These are phyloP conservation scores for Drosophila funebris DNA, from an alignment of 1,140 invertebrate species.

Conservation along the genomic window DNA sequence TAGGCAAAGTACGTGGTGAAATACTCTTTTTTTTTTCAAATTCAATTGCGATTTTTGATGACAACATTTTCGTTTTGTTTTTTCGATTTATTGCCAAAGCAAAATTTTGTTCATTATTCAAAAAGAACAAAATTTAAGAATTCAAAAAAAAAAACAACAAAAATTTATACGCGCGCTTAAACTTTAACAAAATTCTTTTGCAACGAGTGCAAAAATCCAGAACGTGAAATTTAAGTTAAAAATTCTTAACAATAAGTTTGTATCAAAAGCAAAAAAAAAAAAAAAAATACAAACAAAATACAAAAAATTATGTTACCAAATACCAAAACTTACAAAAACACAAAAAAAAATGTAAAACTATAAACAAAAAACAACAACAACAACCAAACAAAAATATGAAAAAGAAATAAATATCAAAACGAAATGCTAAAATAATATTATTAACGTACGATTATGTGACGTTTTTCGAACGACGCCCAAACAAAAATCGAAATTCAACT, in stretches of 20 bases:
- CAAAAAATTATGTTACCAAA: constrained; percentile 34
- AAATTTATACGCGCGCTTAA: background rate
- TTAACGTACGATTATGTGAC: constrained; percentile 77
- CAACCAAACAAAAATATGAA: constrained; percentile 46
- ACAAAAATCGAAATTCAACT: constrained; percentile 97
- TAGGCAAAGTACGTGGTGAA: constrained; percentile 40
- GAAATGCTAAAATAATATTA: constrained; percentile 60
- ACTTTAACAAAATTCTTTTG: constrained; percentile 19
- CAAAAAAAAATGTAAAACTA: constrained; percentile 35
- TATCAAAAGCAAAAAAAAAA: constrained; percentile 26
- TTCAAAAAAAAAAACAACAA: background rate
- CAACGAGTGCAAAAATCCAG: constrained; percentile 13
- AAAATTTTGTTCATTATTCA: constrained; percentile 37
- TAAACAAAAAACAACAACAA: constrained; percentile 25
- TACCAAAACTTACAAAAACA: constrained; percentile 39
- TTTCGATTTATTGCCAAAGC: constrained; percentile 51
- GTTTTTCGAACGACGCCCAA: constrained; percentile 85
- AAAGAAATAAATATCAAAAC: constrained; percentile 51
- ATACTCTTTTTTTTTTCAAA: constrained; percentile 27
- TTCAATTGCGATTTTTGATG: constrained; percentile 22
- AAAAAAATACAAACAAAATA: background rate
- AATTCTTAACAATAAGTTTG: constrained; percentile 42
- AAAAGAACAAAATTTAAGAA: constrained; percentile 6
- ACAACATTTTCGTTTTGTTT: constrained; percentile 43
- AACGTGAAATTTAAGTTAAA: constrained; percentile 42